Base-by-base conservation (phyloP, 1,140 invertebrate species). In the Pseudobourletiella spinata region DNA sequence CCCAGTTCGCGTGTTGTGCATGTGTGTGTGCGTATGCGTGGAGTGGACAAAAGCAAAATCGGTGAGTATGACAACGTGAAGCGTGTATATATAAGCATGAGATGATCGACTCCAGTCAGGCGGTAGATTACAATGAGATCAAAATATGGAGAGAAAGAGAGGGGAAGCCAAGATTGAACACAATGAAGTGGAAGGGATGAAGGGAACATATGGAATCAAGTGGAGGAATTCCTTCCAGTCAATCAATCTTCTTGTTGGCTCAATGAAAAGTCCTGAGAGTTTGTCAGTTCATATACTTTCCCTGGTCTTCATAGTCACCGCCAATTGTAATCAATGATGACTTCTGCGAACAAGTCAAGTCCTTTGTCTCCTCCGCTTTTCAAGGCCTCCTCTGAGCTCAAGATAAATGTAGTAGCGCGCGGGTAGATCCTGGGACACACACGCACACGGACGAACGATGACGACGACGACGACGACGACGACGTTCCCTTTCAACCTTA, bases 221-320 rank as follows among this genome's bases (percentile, higher is more conserved):
- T 18, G 14, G 22, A 51, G 48, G 48, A 51, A 51, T 51, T 51
- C 48, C 48, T 51, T 51, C 48, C 48, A 51, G 48, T 51, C 48
- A 51, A 51, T 51, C 48, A 51, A 51, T 51, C 48, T 51, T 51
- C 14, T 51, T 25, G 20, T 51, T 24, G 24, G 11, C 20, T 26
- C 25, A 39, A 39, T 39, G 32, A n/a, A 39, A 39, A 39, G n/a
- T n/a, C 32, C n/a, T n/a, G 32, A 11, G 8, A 39, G n/a, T 39
- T 8, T 39, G 32, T 39, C 32, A 39, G 32, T n/a, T 39, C 32
- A 39, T 39, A 39, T 51, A 18, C 44, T 48, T 48, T 48, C 44
- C 20, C 44, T 18, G 6, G 22, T 6, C 22, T 48, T 11, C 22
- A 18, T 22, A 18, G 6, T 18, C 18, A 11, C 44, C 44, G 44